Conservation (phyloP, 2,888 invertebrate species). For the Drosophila recens region DNA sequence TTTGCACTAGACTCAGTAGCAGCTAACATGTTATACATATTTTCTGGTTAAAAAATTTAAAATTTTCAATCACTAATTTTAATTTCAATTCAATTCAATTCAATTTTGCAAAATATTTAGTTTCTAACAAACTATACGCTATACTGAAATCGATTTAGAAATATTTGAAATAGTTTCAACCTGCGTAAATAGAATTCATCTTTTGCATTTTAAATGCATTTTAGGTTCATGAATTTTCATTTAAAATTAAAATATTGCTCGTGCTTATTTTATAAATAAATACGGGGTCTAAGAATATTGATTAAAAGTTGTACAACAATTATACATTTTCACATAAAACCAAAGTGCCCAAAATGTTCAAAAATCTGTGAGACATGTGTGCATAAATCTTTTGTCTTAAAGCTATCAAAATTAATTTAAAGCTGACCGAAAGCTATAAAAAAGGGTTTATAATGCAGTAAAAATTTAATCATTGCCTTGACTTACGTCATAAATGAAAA, state of each 20-base stretch:
- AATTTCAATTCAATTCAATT: constrained; percentile 41
- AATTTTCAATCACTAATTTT: constrained; percentile 15
- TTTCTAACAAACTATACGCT: constrained; percentile 4
- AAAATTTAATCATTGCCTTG: background rate
- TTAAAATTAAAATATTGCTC: background rate
- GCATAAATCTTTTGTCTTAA: background rate
- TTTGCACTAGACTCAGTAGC: constrained; percentile 35
- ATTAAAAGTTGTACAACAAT: background rate
- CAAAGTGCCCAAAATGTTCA: background rate
- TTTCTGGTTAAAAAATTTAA: constrained; percentile 7
- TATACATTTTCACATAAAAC: background rate
- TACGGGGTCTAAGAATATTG: background rate
- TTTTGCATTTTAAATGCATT: constrained; percentile 51
- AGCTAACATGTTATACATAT: constrained; percentile 12
- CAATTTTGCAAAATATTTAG: constrained; percentile 2
- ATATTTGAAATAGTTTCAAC: constrained; percentile 21
- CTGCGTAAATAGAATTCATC: constrained; percentile 54
- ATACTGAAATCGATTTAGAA: constrained; percentile 27
- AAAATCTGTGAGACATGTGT: constrained; percentile 4
- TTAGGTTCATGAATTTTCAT: constrained; percentile 25
- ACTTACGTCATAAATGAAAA: constrained; percentile 4
- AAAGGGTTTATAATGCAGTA: constrained; percentile 1
- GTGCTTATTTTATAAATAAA: background rate
- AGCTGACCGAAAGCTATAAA: background rate
- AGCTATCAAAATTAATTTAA: background rate